phyloP scores from a whole-genome alignment of 2,113 vertebrate species.

The Aleadryas rufinucha region DNA sequence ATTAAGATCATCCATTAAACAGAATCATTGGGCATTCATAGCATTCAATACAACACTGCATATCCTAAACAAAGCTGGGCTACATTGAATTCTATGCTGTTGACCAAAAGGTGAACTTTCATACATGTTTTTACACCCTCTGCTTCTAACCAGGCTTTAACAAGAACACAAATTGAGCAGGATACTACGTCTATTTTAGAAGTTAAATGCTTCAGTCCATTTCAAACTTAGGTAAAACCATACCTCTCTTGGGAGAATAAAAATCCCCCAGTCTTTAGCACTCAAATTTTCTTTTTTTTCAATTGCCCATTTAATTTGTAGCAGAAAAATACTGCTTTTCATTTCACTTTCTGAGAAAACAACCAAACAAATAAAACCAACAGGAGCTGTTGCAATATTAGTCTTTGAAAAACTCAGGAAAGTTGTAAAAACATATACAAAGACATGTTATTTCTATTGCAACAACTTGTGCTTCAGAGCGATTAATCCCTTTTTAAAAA shows the following conservation, averaged over 20 bases:
- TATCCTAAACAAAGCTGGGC: background rate
- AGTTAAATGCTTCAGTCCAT: background rate
- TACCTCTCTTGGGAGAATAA: background rate
- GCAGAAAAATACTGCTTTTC: background rate
- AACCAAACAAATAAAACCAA: background rate
- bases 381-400: background rate
- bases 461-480: background rate
- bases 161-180: background rate
- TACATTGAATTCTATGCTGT: background rate
- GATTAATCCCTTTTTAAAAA: background rate
- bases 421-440: background rate
- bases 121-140: background rate
- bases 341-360: background rate
- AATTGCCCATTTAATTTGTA: background rate
- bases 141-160: background rate
- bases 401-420: background rate
- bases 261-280: accelerated
- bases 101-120: background rate
- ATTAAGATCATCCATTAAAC: background rate
- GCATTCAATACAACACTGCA: background rate
- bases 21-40: background rate
- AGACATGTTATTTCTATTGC: background rate
- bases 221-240: background rate
- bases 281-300: background rate
- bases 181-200: background rate